Conservation (phyloP, 2,797 vertebrate genomes). For the Sebastes cheni region DNA sequence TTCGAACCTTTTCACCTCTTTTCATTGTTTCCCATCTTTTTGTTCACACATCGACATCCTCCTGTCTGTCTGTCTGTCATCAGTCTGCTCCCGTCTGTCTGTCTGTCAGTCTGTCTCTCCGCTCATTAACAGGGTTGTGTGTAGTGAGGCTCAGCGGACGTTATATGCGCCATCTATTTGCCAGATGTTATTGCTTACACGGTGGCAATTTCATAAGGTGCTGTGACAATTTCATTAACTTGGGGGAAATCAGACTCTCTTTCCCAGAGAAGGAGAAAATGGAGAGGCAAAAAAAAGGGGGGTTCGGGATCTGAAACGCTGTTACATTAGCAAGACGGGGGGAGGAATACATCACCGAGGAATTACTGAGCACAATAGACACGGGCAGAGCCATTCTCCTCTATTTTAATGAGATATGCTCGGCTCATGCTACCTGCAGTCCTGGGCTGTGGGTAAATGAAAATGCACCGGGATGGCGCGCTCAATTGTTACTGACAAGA, state of each 20-base stretch:
- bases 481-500: constrained; percentile 56
- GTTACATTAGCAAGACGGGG: constrained; percentile 54
- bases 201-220: constrained; percentile 81
- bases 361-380: constrained; percentile 68
- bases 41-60: background rate
- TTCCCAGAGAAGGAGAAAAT: constrained; percentile 48
- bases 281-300: constrained; percentile 29
- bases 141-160: constrained; percentile 74
- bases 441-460: constrained; percentile 58
- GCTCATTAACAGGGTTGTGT: constrained; percentile 64
- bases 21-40: background rate
- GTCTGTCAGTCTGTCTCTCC: constrained; percentile 40
- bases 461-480: constrained; percentile 34
- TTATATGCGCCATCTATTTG: constrained; percentile 81
- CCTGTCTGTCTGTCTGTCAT: constrained; percentile 35
- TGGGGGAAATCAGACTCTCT: constrained; percentile 70
- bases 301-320: constrained; percentile 28
- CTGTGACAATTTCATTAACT: constrained; percentile 81
- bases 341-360: constrained; percentile 57
- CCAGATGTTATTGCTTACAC: constrained; percentile 85
- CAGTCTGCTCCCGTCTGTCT: constrained; percentile 34
- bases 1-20: background rate
- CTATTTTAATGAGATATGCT: constrained; percentile 75
- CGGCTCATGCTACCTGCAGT: constrained; percentile 38
- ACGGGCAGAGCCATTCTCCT: constrained; percentile 46